A percentile compares a stretch with the other conserved stretches of the same genome.
These are phyloP conservation scores for Loxodonta africana DNA, from an alignment of 2,113 vertebrate species.

Conservation along the genomic window DNA sequence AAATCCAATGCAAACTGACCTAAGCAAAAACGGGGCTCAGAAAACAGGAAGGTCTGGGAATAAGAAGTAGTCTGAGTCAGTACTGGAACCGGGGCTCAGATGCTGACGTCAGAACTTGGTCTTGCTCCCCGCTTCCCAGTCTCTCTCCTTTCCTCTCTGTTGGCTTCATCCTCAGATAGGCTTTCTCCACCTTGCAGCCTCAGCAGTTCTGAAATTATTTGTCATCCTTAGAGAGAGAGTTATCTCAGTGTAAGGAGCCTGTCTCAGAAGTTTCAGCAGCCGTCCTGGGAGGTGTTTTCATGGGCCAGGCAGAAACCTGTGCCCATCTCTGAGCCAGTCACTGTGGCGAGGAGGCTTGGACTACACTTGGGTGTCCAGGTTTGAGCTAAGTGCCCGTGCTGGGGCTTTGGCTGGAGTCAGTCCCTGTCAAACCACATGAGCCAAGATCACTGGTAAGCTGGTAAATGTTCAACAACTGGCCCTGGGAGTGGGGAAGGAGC, in stretches of 20 bases:
- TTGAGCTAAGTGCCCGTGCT: neutral
- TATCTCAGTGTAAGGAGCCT: neutral
- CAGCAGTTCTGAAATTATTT: neutral
- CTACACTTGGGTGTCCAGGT: neutral
- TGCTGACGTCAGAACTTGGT: accelerated
- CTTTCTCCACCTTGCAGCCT: neutral
- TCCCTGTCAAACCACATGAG: neutral
- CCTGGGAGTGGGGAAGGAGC: neutral
- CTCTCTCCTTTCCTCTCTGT: too few relatives aligned
- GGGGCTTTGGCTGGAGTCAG: neutral
- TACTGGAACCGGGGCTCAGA: neutral
- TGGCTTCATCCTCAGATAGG: neutral
- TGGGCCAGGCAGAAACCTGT: neutral
- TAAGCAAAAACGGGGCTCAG: neutral
- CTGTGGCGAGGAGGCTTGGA: neutral
- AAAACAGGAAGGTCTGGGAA: neutral
- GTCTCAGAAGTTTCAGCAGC: neutral
- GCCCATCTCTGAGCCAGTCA: neutral
- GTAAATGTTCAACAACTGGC: neutral
- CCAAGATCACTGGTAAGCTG: neutral
- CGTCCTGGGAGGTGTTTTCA: neutral
- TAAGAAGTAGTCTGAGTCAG: neutral
- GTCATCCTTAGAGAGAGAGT: neutral
- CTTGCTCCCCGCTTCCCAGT: too few relatives aligned
- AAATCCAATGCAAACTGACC: neutral